Conservation (phyloP, 2,888 invertebrate species). For the Coleophora flavipennella region DNA sequence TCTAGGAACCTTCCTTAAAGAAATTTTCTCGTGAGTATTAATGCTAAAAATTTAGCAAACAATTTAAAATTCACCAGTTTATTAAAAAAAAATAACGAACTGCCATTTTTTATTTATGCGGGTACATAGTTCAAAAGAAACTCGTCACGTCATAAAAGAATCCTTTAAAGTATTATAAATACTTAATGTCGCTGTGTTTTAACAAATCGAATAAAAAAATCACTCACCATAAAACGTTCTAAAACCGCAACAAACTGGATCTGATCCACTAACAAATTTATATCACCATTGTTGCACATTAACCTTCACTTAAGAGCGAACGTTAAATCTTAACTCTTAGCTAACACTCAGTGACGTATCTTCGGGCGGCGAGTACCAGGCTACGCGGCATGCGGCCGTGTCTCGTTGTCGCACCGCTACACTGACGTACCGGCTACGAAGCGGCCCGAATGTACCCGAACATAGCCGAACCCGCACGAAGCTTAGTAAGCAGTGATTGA, state of each 20-base stretch:
- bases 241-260: slow-evolving; percentile 22
- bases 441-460: slow-evolving; percentile 45
- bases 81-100: too few relatives aligned
- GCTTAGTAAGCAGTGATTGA: slow-evolving; percentile 65
- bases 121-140: too few relatives aligned
- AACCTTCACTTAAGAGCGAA: slow-evolving; percentile 20
- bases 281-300: slow-evolving; percentile 34
- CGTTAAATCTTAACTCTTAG: not conserved
- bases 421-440: slow-evolving; percentile 52
- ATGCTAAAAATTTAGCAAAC: too few relatives aligned
- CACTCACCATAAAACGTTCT: slow-evolving; percentile 51
- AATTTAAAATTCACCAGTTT: too few relatives aligned
- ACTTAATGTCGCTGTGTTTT: too few relatives aligned
- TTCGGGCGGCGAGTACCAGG: slow-evolving; percentile 4
- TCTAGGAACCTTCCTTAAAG: too few relatives aligned
- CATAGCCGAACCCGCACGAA: slow-evolving; percentile 43
- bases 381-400: slow-evolving; percentile 35
- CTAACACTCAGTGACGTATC: slow-evolving; percentile 2
- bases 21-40: too few relatives aligned
- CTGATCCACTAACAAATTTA: slow-evolving; percentile 30
- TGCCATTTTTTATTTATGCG: too few relatives aligned
- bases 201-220: not conserved
- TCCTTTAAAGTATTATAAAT: too few relatives aligned
- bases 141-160: too few relatives aligned
- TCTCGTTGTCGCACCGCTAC: slow-evolving; percentile 46